These are phyloP conservation scores for Serinus canaria DNA, from an alignment of 2,113 vertebrate genomes.

Conservation along the genomic window DNA sequence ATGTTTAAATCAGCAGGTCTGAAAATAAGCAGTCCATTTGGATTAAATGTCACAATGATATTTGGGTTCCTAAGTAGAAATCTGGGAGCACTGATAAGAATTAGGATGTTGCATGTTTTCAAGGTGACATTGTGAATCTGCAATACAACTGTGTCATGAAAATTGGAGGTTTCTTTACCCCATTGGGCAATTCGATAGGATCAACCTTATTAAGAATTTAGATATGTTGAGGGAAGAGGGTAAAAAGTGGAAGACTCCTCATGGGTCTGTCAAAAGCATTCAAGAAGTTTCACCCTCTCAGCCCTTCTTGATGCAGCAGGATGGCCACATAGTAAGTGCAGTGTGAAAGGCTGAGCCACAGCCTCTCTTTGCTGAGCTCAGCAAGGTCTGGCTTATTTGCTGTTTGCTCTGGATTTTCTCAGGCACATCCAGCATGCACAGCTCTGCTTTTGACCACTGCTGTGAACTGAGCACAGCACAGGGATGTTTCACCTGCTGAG, in stretches of 20 bases:
- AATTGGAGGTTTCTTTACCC: not conserved
- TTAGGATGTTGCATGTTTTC: not conserved
- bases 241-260: not conserved
- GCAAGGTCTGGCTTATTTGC: not conserved
- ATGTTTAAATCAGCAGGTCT: not conserved
- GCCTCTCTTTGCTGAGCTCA: not conserved
- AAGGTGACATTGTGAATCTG: not conserved
- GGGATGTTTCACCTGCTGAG: slow-evolving; percentile 8
- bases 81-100: not conserved
- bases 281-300: not conserved
- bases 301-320: not conserved
- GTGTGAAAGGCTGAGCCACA: not conserved
- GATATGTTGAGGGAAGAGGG: not conserved
- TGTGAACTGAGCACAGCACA: not conserved
- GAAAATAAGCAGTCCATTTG: not conserved
- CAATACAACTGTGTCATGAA: not conserved
- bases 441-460: not conserved
- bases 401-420: slow-evolving; percentile 21
- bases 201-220: not conserved
- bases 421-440: not conserved
- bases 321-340: not conserved
- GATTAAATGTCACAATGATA: not conserved
- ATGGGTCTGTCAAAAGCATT: not conserved
- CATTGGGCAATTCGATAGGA: not conserved
- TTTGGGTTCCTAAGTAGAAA: not conserved